Base-by-base conservation (phyloP, 2,888 invertebrate species). In the Resseliella maxima region DNA sequence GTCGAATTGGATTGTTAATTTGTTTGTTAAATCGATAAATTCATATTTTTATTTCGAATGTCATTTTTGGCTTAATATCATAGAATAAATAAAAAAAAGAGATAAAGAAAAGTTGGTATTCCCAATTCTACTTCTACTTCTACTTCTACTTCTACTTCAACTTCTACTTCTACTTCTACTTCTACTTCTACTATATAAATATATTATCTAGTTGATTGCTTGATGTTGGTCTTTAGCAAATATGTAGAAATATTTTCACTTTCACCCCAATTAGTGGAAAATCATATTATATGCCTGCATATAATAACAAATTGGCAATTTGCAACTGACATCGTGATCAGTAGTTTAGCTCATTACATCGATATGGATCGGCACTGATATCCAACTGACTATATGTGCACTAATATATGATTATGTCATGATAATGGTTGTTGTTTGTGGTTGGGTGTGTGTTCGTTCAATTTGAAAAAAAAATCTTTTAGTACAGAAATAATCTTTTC, bases 21-120 rank as follows among this genome's bases (percentile, higher is more conserved):
- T 31, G 72, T 31, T 72, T 72, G 72, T 72, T 72, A 21, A 72
- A 72, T 72, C 72, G 72, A 72, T 72, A 72, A 12, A 12, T 15
- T 12, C 31, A 31, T n/a, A n/a, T n/a, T n/a, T 31, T 72, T 31
- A 35, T 27, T 72, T 12, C n/a, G n/a, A n/a, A n/a, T 15, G 46
- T 31, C 72, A 31, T 72, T 72, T 72, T n/a, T n/a, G n/a, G n/a
- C n/a, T n/a, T n/a, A n/a, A n/a, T n/a, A n/a, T n/a, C n/a, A n/a
- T n/a, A n/a, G n/a, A n/a, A n/a, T n/a, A n/a, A n/a, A n/a, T n/a
- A n/a, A n/a, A n/a, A n/a, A n/a, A n/a, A n/a, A n/a, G n/a, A n/a
- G n/a, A n/a, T n/a, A n/a, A n/a, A n/a, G n/a, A n/a, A n/a, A n/a
- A n/a, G n/a, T n/a, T n/a, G n/a, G n/a, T n/a, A n/a, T n/a, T n/a